These are phyloP conservation scores for Stegodyphus dumicola DNA, from an alignment of 1,140 invertebrate species.

Conservation along the genomic window DNA sequence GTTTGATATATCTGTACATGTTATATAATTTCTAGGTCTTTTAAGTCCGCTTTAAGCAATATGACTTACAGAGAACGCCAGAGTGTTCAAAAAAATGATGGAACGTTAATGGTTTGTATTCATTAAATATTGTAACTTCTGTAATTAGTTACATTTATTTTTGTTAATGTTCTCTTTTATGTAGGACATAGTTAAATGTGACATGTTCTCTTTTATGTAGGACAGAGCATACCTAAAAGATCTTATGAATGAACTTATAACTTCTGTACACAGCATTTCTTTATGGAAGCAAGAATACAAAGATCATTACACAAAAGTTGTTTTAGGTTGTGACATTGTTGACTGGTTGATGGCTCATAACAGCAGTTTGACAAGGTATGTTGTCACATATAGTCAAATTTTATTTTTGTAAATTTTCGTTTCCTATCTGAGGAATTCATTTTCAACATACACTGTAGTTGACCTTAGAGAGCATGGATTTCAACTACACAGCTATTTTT, in stretches of 20 bases:
- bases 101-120: not conserved
- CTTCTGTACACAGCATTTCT: slow-evolving; percentile 33
- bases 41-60: no score
- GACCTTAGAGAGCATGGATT: no score
- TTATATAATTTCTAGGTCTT: no score
- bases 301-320: slow-evolving; percentile 74
- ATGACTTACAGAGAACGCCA: not conserved
- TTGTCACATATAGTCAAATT: no score
- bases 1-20: no score
- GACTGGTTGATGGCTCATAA: slow-evolving; percentile 81
- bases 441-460: no score
- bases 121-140: not conserved
- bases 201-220: not conserved
- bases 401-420: no score
- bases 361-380: slow-evolving; percentile 75
- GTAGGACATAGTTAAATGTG: slow-evolving; percentile 3
- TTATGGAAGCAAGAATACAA: slow-evolving; percentile 51
- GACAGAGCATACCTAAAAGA: slow-evolving; percentile 33
- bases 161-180: not conserved
- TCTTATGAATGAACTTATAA: slow-evolving; percentile 34
- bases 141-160: not conserved
- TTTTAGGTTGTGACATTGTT: slow-evolving; percentile 79
- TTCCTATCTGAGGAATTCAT: no score
- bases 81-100: not conserved
- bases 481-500: no score